Percentiles rank a stretch among this genome's conserved stretches.
These are phyloP conservation scores for Tenthredo livida DNA, from an alignment of 2,888 invertebrate species.

Conservation along the genomic window DNA sequence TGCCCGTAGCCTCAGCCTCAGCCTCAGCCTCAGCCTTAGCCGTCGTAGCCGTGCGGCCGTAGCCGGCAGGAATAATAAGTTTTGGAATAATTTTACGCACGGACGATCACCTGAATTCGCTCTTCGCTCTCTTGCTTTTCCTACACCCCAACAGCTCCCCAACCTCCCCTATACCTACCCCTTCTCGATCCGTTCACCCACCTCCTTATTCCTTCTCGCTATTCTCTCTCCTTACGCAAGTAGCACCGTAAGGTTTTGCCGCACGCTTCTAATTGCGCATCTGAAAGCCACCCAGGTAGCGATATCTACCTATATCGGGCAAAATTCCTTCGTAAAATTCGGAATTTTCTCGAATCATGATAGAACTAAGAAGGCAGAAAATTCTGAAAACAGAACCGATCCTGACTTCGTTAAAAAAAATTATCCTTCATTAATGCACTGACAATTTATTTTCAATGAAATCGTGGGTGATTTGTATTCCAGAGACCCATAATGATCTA, in stretches of 20 bases:
- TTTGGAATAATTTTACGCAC: conserved; percentile 68
- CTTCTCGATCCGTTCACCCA: not conserved
- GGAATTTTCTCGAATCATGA: no score
- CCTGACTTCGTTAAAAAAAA: not conserved
- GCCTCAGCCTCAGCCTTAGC: conserved; percentile 56
- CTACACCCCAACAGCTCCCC: conserved; percentile 28
- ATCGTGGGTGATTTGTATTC: not conserved
- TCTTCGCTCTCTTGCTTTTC: conserved; percentile 53
- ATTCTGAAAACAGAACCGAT: not conserved
- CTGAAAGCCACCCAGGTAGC: not conserved
- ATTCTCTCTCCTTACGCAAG: conserved; percentile 22
- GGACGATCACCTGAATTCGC: conserved; percentile 65
- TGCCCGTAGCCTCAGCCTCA: conserved; percentile 28
- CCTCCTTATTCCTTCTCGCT: conserved; percentile 23
- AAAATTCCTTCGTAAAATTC: not conserved
- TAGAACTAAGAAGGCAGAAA: no score
- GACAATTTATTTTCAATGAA: not conserved
- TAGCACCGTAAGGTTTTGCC: not conserved
- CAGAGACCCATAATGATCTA: not conserved
- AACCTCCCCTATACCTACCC: not conserved
- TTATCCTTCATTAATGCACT: not conserved
- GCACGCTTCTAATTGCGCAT: conserved; percentile 42
- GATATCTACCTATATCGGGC: not conserved
- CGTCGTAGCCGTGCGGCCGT: conserved; percentile 38
- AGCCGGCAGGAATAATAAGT: conserved; percentile 65